Base-by-base conservation (phyloP, 64 coral and sea anemone species). In the Montipora capricornis region DNA sequence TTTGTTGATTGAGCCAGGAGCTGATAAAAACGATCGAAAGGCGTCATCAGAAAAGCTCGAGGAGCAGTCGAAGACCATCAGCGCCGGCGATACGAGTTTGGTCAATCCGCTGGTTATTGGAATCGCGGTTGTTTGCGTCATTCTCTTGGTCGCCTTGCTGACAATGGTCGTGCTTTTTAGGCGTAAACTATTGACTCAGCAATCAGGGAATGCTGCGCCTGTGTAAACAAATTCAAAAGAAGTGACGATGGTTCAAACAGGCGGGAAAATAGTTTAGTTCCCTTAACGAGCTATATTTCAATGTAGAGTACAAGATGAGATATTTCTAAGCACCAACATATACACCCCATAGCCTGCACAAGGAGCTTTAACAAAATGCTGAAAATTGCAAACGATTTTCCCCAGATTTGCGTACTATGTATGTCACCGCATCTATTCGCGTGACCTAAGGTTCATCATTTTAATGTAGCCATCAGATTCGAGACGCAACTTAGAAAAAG, bases 51-150 rank as follows among this genome's bases (percentile, higher is more conserved):
- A 4, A 79, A 29, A 68, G 22, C n/a, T 57, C 16, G 20, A 49
- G 13, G 67, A 49, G 62, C 37, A 50, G 60, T 52, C 11, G 9
- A 17, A 62, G 57, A 49, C 19, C 49, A 80, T 44, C 44, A 20
- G 15, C 86, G 29, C 82, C 71, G 82, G 9, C 24, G 49, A 82
- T 83, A 20, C 59, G 45, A 84, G 78, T 74, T 76, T 98, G 68
- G 62, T 99, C 9, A 99, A 99, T 19, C 95, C 95, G 92, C 79
- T 99, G 84, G 92, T 99, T 17, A 93, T 99, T 73, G 98, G 92
- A 20, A 94, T 99, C 77, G 75, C 92, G 19, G 92, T 59, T n/a
- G 66, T 99, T 44, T 99, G 98, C 51, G 49, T 92, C 5, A 67
- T 96, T 62, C 29, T 99, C 15, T 44, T 95, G 44, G n/a, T 92